These are phyloP conservation scores for Pteropus alecto DNA, from an alignment of 2,113 vertebrate genomes.

Conservation along the genomic window DNA sequence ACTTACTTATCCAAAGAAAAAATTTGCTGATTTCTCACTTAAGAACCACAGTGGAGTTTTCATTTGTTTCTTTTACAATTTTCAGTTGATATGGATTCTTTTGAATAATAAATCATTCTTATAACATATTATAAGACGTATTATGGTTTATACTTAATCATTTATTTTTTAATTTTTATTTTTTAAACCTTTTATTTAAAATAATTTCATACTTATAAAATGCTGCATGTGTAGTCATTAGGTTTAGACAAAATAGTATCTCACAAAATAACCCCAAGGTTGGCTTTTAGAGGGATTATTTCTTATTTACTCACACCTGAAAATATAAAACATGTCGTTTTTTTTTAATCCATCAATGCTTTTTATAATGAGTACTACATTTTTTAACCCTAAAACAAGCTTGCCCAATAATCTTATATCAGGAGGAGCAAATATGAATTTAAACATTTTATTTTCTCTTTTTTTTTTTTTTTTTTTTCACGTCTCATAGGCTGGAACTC, in stretches of 20 bases:
- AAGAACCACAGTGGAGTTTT: neutral
- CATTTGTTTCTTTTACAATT: neutral
- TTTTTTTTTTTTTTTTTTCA: neutral
- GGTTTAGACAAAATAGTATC: neutral
- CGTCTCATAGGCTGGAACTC: constrained; percentile 83
- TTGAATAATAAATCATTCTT: neutral
- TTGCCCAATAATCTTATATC: neutral
- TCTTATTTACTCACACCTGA: neutral
- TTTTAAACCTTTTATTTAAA: neutral
- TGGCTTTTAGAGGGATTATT: neutral
- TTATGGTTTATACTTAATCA: neutral
- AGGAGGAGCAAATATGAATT: neutral
- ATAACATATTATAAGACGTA: neutral
- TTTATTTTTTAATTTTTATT: neutral
- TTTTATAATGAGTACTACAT: neutral
- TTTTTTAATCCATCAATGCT: neutral
- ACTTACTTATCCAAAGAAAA: neutral
- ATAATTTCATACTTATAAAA: neutral
- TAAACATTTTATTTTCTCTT: neutral
- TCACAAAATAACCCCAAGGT: neutral
- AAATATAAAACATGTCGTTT: neutral
- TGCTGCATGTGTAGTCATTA: neutral
- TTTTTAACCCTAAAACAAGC: neutral
- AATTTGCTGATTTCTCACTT: neutral
- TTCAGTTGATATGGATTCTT: neutral